Evolutionary conservation across 2,888 invertebrate species (phyloP).

Genomic region (Cylindroiulus punctatus): DNA sequence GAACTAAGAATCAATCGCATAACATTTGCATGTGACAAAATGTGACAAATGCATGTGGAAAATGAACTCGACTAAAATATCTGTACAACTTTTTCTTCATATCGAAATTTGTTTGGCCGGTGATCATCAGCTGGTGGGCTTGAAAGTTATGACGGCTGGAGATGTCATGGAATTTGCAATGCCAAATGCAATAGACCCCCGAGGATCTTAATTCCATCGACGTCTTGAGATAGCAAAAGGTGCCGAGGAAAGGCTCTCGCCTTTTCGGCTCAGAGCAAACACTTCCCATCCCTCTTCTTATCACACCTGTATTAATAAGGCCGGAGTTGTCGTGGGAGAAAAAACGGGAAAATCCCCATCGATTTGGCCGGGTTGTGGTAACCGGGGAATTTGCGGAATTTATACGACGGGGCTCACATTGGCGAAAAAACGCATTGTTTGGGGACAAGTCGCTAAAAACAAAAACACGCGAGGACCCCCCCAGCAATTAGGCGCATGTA

Average conservation of each 20-base stretch:
- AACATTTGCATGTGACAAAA: too few relatives aligned
- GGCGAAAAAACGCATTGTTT: conserved; percentile 27
- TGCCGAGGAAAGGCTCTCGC: neutral
- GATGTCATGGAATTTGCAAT: too few relatives aligned
- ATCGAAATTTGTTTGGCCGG: too few relatives aligned
- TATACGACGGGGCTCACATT: neutral
- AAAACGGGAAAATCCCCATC: neutral
- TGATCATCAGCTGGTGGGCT: too few relatives aligned
- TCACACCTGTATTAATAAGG: neutral
- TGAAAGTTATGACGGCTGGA: too few relatives aligned
- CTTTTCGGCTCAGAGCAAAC: neutral
- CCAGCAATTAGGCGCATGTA: conserved; percentile 9
- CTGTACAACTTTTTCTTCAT: too few relatives aligned
- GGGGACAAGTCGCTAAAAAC: neutral
- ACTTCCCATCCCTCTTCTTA: neutral
- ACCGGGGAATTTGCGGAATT: neutral
- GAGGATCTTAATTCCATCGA: neutral
- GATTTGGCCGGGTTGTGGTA: neutral
- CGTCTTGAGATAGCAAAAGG: neutral
- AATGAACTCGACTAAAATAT: too few relatives aligned
- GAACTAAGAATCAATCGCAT: too few relatives aligned
- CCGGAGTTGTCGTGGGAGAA: neutral
- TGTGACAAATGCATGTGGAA: too few relatives aligned
- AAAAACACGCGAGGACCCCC: neutral
- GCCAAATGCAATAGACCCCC: neutral